Percentiles rank a stretch among this genome's conserved stretches.
These are phyloP conservation scores for Ypsolopha scabrella DNA, from an alignment of 2,888 invertebrate species.

Conservation along the genomic window DNA sequence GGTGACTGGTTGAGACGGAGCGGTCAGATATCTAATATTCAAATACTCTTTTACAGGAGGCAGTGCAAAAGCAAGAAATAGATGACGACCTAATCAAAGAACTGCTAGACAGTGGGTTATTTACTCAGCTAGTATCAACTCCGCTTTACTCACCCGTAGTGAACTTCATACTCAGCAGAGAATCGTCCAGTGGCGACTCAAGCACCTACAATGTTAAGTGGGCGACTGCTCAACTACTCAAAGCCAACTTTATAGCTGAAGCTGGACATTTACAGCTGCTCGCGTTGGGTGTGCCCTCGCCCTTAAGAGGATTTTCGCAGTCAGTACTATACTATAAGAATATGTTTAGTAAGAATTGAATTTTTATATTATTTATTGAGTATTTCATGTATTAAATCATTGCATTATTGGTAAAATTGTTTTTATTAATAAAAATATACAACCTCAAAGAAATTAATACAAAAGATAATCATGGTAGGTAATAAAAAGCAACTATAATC, in stretches of 20 bases:
- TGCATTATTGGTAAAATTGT: too few relatives aligned
- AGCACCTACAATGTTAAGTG: slow-evolving; percentile 30
- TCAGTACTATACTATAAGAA: slow-evolving; percentile 38
- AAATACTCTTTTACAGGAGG: slow-evolving; percentile 27
- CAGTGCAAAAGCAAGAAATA: slow-evolving; percentile 27
- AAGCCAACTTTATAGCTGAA: slow-evolving; percentile 40
- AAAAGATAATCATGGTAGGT: too few relatives aligned
- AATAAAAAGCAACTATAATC: too few relatives aligned
- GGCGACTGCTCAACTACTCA: slow-evolving; percentile 36
- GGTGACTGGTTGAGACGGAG: too few relatives aligned
- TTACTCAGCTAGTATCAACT: slow-evolving; percentile 41
- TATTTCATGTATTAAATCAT: too few relatives aligned
- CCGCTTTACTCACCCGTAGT: slow-evolving; percentile 37
- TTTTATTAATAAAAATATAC: too few relatives aligned
- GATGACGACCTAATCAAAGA: slow-evolving; percentile 46
- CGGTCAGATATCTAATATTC: not conserved
- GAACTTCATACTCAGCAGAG: slow-evolving; percentile 32
- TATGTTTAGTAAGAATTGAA: slow-evolving; percentile 18
- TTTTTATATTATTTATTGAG: too few relatives aligned
- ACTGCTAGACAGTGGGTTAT: slow-evolving; percentile 43
- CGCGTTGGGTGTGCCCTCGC: slow-evolving; percentile 32
- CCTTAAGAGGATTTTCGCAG: slow-evolving; percentile 47
- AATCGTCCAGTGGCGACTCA: slow-evolving; percentile 16
- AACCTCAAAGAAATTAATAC: too few relatives aligned
- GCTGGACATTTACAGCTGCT: slow-evolving; percentile 48